These are phyloP conservation scores for Lycocerus yunnanus DNA, from an alignment of 2,888 invertebrate species.

Conservation along the genomic window DNA sequence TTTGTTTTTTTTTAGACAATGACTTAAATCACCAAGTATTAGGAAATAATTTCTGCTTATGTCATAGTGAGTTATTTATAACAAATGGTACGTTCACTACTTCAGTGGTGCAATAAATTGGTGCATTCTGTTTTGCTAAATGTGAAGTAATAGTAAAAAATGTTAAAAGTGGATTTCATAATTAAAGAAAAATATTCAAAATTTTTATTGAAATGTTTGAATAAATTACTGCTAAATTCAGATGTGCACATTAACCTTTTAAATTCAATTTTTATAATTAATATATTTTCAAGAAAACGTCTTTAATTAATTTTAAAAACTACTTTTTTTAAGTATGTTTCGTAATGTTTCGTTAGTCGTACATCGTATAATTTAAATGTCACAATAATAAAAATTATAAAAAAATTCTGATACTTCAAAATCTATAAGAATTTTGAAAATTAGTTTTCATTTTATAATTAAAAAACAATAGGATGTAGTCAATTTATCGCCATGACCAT, in stretches of 20 bases:
- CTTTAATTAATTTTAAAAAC: background rate
- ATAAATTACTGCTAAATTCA: background rate
- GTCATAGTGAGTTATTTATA: background rate
- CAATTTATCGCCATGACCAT: no score
- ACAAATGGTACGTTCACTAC: background rate
- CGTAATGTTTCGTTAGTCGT: no score
- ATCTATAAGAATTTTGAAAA: no score
- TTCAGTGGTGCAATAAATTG: background rate
- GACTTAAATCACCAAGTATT: background rate
- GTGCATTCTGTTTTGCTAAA: background rate
- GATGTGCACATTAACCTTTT: background rate
- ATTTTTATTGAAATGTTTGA: background rate
- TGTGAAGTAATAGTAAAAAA: background rate
- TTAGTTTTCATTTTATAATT: no score
- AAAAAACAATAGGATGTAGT: no score
- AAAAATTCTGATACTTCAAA: background rate
- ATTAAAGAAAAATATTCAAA: background rate
- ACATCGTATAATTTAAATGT: background rate
- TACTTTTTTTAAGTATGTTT: background rate
- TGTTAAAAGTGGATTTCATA: background rate
- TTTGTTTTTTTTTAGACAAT: background rate
- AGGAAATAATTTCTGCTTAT: background rate
- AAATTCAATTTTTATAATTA: background rate
- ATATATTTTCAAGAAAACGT: background rate
- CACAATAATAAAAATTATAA: background rate